These are phyloP conservation scores for Pyxicephalus adspersus DNA, from an alignment of 2,113 vertebrate species.

Conservation along the genomic window DNA sequence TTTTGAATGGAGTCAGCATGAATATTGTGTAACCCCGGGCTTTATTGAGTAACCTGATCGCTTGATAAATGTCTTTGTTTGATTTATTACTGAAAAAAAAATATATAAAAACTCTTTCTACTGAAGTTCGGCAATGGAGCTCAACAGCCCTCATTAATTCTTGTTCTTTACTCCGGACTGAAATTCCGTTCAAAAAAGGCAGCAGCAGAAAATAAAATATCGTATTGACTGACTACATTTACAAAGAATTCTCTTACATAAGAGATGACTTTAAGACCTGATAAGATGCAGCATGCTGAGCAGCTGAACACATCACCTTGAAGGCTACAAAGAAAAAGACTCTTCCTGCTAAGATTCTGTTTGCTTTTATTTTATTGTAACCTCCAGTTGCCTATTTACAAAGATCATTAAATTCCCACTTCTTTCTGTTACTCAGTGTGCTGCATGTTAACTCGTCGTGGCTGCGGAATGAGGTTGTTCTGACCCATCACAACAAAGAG, in stretches of 20 bases:
- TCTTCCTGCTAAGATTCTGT: slow-evolving; percentile 33
- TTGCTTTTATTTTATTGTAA: slow-evolving; percentile 46
- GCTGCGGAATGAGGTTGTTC: background rate
- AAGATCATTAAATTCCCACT: slow-evolving; percentile 44
- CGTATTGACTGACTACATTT: slow-evolving; percentile 42
- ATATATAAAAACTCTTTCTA: background rate
- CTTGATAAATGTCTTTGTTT: background rate
- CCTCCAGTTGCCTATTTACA: slow-evolving; percentile 45
- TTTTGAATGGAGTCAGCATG: background rate
- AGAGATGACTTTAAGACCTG: slow-evolving; percentile 35
- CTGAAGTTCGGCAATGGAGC: background rate
- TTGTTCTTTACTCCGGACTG: slow-evolving; percentile 13
- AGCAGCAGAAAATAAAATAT: background rate
- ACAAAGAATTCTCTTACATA: slow-evolving; percentile 28
- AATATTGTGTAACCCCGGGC: background rate
- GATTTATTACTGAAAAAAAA: slow-evolving; percentile 16
- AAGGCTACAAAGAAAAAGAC: slow-evolving; percentile 41
- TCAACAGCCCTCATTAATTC: slow-evolving; percentile 38
- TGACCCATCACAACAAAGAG: no score
- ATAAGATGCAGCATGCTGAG: slow-evolving; percentile 40
- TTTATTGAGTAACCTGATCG: background rate
- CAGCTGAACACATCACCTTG: slow-evolving; percentile 38
- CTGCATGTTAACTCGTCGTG: slow-evolving; percentile 34
- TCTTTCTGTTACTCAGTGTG: slow-evolving; percentile 1
- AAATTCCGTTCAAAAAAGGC: slow-evolving; percentile 1